A percentile compares a stretch with the other conserved stretches of the same genome.
phyloP scores from a whole-genome alignment of 2,113 vertebrate genomes.

The Tonatia bakeri region DNA sequence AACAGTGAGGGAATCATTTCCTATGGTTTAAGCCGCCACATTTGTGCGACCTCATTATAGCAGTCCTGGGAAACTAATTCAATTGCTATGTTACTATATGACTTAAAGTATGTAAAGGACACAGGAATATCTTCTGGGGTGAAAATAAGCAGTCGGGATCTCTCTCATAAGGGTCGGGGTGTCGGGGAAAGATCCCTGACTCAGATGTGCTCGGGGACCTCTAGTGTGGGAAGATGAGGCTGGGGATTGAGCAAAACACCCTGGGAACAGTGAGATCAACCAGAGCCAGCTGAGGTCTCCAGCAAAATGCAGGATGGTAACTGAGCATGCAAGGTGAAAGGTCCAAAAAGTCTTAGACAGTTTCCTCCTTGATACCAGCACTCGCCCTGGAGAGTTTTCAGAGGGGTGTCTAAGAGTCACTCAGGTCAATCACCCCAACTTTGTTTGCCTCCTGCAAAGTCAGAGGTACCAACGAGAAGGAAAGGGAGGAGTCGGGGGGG shows the following conservation, averaged over 20 bases:
- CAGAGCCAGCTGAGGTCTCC: background rate
- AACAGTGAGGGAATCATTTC: background rate
- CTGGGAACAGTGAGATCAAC: rapidly evolving
- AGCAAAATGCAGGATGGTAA: background rate
- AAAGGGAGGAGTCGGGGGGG: background rate
- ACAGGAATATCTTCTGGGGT: background rate
- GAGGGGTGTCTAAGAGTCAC: conserved; percentile 1
- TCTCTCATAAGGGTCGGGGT: background rate
- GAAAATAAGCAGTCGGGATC: background rate
- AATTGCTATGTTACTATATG: background rate
- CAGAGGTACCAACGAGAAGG: background rate
- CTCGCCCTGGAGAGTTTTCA: conserved; percentile 1
- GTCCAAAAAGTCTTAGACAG: background rate
- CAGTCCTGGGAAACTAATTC: background rate
- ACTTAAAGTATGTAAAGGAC: background rate
- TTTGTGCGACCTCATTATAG: background rate
- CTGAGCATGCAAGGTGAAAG: background rate
- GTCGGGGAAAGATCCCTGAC: background rate
- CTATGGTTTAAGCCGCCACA: background rate
- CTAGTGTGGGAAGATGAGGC: background rate
- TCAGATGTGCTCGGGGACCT: background rate
- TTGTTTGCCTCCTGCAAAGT: conserved; percentile 40
- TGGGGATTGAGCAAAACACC: background rate
- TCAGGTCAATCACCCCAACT: background rate
- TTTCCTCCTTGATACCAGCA: background rate